Base-by-base conservation (phyloP, 2,113 vertebrate species). In the Illadopsis cleaveri region DNA sequence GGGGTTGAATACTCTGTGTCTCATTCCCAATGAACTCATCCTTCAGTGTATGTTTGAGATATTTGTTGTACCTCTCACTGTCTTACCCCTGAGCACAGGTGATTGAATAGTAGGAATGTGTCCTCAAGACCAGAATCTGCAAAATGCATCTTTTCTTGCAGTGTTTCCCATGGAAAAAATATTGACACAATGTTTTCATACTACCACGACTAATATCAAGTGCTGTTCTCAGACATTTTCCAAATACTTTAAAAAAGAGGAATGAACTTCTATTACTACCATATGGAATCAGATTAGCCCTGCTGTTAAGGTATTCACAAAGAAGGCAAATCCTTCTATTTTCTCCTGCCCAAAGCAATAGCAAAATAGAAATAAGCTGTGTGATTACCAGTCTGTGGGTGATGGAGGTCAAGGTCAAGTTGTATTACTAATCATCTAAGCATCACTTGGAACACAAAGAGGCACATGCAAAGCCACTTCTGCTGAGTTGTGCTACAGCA, bases 231-330 rank as follows among this genome's bases (percentile, higher is more conserved):
- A 87, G 81, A 87, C 35, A 85, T 87, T 69, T 48, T 78, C 85
- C 4, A 8, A 81, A 48, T 64, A 76, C 37, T 51, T 72, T 4
- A 3, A 21, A 20, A 38, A 64, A 61, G 77, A 71, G n/a, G 23
- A n/a, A 30, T 82, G 9, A 87, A 77, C 50, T 82, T 80, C 82
- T 82, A 77, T 93, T 89, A 82, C 56, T 87, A 73, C 75, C 62
- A 82, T 82, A 90, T 93, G 87, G 85, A 76, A 72, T 79, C 78
- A 90, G 62, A 82, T 82, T 90, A 87, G 53, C 38, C 60, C 65
- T 75, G 53, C 84, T 93, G 87, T 76, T 94, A 45, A 93, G 89
- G 61, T 76, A 82, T 78, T 65, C 22, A 12, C 3, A 1, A 93
- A 64, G 81, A 30, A 35, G 35, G 61, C 60, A 93, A 69, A 82